Conservation (phyloP, 2,113 vertebrate species). For the Rattus norvegicus region DNA sequence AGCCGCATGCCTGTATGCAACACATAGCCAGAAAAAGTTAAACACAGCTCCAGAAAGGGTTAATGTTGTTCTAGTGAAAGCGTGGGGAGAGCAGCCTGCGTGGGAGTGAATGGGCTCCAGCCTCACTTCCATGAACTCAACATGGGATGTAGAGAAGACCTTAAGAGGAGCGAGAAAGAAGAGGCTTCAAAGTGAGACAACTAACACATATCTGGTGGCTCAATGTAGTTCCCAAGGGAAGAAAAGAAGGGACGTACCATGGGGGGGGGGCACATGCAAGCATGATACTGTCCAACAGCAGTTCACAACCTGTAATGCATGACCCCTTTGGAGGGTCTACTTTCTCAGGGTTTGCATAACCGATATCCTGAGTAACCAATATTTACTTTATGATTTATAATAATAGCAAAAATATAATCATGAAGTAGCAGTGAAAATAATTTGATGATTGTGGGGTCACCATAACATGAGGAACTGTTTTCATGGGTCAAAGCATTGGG, state of each 20-base stretch:
- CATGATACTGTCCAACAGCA: no score
- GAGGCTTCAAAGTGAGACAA: no score
- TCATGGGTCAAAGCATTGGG: no score
- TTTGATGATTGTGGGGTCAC: background rate
- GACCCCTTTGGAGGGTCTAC: background rate
- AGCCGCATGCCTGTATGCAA: no score
- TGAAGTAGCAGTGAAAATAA: background rate
- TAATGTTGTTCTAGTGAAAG: no score
- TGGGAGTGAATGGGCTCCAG: background rate
- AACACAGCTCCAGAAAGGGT: background rate
- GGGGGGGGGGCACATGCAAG: background rate
- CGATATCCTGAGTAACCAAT: background rate
- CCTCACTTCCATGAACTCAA: background rate
- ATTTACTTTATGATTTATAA: background rate
- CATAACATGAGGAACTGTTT: background rate
- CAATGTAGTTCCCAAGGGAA: background rate
- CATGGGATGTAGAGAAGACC: background rate
- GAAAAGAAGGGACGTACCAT: no score
- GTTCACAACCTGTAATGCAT: no score
- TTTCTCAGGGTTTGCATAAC: background rate
- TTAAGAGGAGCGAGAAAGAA: background rate
- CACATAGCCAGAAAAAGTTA: background rate
- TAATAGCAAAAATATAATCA: background rate
- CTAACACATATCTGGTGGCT: background rate
- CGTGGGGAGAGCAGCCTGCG: background rate